Conservation (phyloP, 2,797 vertebrate genomes). For the Pagetopsis macropterus region DNA sequence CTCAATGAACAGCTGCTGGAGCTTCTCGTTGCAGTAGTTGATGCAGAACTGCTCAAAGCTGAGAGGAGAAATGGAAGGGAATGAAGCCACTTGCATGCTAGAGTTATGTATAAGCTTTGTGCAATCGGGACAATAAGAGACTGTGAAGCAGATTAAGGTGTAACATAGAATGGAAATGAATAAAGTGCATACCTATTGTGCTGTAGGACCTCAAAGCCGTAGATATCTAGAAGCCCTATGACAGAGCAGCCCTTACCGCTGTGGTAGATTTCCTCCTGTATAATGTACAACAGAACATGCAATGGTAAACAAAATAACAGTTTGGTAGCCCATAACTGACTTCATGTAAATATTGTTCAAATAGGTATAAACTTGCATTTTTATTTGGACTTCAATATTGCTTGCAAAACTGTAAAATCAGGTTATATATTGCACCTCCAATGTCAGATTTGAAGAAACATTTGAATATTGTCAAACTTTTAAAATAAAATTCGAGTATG, state of each 20-base stretch:
- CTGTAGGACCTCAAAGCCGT: slow-evolving; percentile 97
- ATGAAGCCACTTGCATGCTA: neutral
- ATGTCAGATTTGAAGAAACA: too few species aligned
- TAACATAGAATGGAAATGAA: neutral
- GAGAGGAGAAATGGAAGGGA: neutral
- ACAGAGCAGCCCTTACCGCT: slow-evolving; percentile 89
- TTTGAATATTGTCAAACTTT: too few species aligned
- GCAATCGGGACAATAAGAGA: neutral
- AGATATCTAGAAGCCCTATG: slow-evolving; percentile 96
- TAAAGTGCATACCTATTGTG: slow-evolving; percentile 89
- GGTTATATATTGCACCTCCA: too few species aligned
- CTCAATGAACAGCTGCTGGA: slow-evolving; percentile 95
- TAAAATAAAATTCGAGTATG: too few species aligned
- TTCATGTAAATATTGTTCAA: too few species aligned
- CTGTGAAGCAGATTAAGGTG: neutral
- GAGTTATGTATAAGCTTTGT: neutral
- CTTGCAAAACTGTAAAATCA: too few species aligned
- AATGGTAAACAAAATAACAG: slow-evolving; percentile 12
- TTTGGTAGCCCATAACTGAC: too few species aligned
- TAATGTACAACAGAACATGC: slow-evolving; percentile 10
- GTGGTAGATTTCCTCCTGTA: slow-evolving; percentile 88
- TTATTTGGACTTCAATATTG: too few species aligned
- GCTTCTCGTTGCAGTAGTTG: slow-evolving; percentile 98
- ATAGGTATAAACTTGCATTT: too few species aligned
- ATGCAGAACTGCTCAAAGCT: slow-evolving; percentile 99